These are phyloP conservation scores for Ceratosolen solmsi DNA, from an alignment of 1,140 invertebrate genomes.

Conservation along the genomic window DNA sequence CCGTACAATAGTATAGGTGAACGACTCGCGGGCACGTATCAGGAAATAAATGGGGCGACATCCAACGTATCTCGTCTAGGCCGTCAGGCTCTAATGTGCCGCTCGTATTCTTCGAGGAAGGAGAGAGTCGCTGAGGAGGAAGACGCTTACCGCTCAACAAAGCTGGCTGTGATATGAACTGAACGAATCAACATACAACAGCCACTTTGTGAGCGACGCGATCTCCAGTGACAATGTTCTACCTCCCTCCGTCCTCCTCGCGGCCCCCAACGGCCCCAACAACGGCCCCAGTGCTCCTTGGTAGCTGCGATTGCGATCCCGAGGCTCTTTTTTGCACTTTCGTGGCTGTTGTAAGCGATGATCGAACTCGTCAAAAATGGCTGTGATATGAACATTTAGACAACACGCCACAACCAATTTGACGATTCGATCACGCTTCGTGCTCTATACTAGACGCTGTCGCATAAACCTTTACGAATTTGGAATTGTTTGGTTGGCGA, in stretches of 20 bases:
- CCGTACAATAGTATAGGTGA: too few species aligned
- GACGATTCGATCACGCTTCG: conserved; percentile 76
- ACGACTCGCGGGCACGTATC: too few species aligned
- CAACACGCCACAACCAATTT: conserved; percentile 89
- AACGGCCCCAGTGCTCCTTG: too few species aligned
- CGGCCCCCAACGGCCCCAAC: neutral
- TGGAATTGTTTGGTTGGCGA: too few species aligned
- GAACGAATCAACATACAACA: conserved; percentile 75
- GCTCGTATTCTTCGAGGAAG: neutral
- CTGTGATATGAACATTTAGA: conserved; percentile 85
- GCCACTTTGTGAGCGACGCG: conserved; percentile 79
- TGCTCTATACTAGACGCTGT: too few species aligned
- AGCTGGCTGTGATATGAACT: conserved; percentile 85
- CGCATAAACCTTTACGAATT: too few species aligned
- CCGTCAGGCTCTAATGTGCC: too few species aligned
- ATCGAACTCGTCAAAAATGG: conserved; percentile 89
- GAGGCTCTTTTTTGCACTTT: neutral
- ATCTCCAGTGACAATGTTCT: conserved; percentile 49
- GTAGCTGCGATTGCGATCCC: too few species aligned
- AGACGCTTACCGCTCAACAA: conserved; percentile 82
- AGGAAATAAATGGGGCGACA: too few species aligned
- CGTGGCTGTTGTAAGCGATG: conserved; percentile 60
- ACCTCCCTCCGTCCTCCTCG: neutral
- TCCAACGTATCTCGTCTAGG: too few species aligned
- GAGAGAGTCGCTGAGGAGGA: conserved; percentile 61